These are phyloP conservation scores for Coenobita brevimanus DNA, from an alignment of 1,140 invertebrate genomes.

Conservation along the genomic window DNA sequence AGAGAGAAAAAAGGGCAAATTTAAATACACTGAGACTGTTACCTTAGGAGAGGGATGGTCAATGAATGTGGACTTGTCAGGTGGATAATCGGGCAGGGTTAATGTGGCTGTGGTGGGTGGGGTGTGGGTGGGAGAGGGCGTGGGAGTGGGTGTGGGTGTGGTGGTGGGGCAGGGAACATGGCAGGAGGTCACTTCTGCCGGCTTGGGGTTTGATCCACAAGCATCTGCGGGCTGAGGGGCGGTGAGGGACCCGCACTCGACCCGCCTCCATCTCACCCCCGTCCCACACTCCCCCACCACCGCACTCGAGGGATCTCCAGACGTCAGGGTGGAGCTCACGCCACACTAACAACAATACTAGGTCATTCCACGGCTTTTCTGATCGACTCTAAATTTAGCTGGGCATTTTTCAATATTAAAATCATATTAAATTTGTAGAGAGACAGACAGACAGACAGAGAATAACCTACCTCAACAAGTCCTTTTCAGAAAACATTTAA, in stretches of 20 bases:
- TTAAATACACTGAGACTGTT: neutral
- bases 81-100: conserved; percentile 11
- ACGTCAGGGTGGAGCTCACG: neutral
- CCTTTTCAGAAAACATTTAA: no score
- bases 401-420: no score
- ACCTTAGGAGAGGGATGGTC: neutral
- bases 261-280: conserved; percentile 48
- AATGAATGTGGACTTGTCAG: conserved; percentile 14
- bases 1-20: neutral
- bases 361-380: neutral
- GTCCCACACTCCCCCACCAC: conserved; percentile 34
- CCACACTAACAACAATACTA: neutral
- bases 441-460: no score
- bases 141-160: conserved; percentile 62
- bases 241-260: conserved; percentile 40
- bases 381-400: neutral
- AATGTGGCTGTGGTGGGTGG: conserved; percentile 19
- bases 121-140: conserved; percentile 25
- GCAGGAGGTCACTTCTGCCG: conserved; percentile 52
- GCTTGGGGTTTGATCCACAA: conserved; percentile 36
- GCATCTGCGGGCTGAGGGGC: conserved; percentile 17
- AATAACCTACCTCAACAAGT: no score
- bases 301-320: neutral
- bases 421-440: no score
- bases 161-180: conserved; percentile 62